A percentile compares a stretch with the other conserved stretches of the same genome.
Conservation (phyloP, 1,140 invertebrate species). For the Idris sp. region DNA sequence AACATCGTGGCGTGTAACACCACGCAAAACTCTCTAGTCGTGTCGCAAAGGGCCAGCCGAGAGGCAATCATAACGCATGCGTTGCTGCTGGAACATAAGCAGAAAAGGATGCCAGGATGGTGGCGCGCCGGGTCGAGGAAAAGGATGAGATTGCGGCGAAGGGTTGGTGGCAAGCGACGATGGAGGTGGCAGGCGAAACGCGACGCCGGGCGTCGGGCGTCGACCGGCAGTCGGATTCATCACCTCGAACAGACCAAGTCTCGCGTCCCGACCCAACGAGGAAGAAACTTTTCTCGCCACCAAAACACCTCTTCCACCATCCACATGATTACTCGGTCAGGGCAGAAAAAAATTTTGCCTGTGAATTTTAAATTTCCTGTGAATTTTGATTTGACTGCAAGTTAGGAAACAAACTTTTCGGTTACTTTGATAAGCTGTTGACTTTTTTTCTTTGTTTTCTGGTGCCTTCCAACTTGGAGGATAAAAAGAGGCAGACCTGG, state of each 20-base stretch:
- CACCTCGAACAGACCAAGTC: slow-evolving; percentile 63
- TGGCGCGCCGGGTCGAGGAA: slow-evolving; percentile 34
- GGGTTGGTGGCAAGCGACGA: slow-evolving; percentile 49
- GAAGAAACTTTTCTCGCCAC: too few relatives aligned
- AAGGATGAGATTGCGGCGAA: slow-evolving; percentile 55
- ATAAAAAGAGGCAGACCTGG: slow-evolving; percentile 13
- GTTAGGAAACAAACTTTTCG: too few relatives aligned
- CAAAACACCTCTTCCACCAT: too few relatives aligned
- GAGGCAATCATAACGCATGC: slow-evolving; percentile 56
- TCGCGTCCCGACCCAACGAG: slow-evolving; percentile 30
- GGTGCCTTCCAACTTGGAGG: slow-evolving; percentile 1
- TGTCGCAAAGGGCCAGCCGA: slow-evolving; percentile 38
- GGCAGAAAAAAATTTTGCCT: too few relatives aligned
- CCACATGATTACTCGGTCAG: too few relatives aligned
- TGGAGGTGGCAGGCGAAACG: slow-evolving; percentile 57
- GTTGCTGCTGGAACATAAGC: slow-evolving; percentile 46
- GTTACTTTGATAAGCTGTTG: background rate
- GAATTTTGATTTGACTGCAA: too few relatives aligned
- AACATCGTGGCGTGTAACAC: slow-evolving; percentile 55
- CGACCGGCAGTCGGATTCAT: slow-evolving; percentile 74
- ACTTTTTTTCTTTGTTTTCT: slow-evolving; percentile 1
- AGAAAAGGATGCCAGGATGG: slow-evolving; percentile 59
- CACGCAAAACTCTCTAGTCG: slow-evolving; percentile 47
- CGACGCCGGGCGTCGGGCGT: slow-evolving; percentile 72
- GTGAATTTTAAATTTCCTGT: too few relatives aligned